Conservation (phyloP, 2,797 vertebrate species). For the Atherinosoma microstoma region DNA sequence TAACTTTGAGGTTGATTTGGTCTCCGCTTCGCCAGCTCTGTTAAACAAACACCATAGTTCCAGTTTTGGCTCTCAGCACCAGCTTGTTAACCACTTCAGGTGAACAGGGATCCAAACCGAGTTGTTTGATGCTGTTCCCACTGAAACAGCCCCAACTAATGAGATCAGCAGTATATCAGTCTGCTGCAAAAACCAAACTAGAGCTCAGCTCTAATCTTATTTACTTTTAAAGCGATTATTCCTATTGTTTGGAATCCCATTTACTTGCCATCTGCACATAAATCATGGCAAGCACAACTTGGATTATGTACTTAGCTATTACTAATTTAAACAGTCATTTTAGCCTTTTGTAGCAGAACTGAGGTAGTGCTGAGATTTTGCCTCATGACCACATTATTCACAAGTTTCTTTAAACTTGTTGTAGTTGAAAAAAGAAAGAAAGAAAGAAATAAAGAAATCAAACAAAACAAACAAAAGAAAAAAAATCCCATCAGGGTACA, state of each 20-base stretch:
- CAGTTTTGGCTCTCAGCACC: background rate
- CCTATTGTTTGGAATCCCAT: slow-evolving; percentile 25
- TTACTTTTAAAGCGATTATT: slow-evolving; percentile 21
- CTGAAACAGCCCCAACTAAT: background rate
- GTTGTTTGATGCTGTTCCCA: background rate
- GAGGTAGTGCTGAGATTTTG: background rate
- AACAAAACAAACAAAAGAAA: background rate
- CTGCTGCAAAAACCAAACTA: slow-evolving; percentile 3
- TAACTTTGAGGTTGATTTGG: background rate
- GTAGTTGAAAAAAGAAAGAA: background rate
- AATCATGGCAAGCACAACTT: slow-evolving; percentile 27
- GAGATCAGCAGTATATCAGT: background rate
- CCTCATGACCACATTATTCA: background rate
- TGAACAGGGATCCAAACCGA: slow-evolving; percentile 6
- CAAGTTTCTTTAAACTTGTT: background rate
- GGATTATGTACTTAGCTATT: slow-evolving; percentile 18
- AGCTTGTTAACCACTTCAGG: background rate
- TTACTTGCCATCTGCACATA: slow-evolving; percentile 20
- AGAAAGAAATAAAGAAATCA: background rate
- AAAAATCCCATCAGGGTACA: no score
- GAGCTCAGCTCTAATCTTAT: slow-evolving; percentile 13
- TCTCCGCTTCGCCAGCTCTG: background rate
- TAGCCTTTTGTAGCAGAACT: slow-evolving; percentile 8
- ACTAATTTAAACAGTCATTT: slow-evolving; percentile 20
- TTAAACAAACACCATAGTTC: no score